Evolutionary conservation across 2,113 vertebrate species (phyloP), one percentile per base, ranked within the genome.

Genomic region (Psephotus haematonotus): DNA sequence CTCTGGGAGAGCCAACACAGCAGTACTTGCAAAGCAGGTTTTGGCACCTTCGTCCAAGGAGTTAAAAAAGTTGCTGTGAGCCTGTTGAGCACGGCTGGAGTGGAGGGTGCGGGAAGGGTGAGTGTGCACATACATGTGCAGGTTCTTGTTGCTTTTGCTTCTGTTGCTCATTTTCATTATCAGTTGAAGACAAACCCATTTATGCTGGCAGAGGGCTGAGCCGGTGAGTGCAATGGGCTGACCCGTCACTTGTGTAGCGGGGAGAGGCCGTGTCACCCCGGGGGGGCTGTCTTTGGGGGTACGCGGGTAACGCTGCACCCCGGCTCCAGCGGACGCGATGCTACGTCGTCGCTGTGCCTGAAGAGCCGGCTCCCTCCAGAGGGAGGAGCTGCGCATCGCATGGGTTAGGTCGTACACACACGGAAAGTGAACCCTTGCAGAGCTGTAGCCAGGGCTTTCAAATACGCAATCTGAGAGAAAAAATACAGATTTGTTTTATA

Each of bases 281-380:
- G 17, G 7, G 29, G 9, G 12, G 20, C 20, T 47, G 46, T 37
- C 17, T 31, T 5, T 43, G 50, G 14, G 9, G 10, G 12, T 27
- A 22, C 29, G 31, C 11, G 33, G 67, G 28, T 41, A 5, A 6
- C 41, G 19, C 71, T 17, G 81, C 28, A 7, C 68, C 6, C n/a
- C 28, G 20, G 72, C 62, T 52, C 27, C 39, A 3, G 13, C 1
- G 37, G 16, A 5, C 13, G 18, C 10, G 82, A 6, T 22, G 85
- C 62, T 24, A 62, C 57, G 10, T 35, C 33, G 33, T 35, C 22
- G 35, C 63, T 33, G 57, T 82, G 88, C 52, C 80, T 90, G 89
- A 82, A 75, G 65, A 67, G 68, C 82, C 52, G 83, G 93, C 92
- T 90, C 97, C 97, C 96, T 91, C 96, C 96, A 87, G 93, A 96